These are phyloP conservation scores for Heliangelus exortis DNA, from an alignment of 2,797 vertebrate species.

Conservation along the genomic window DNA sequence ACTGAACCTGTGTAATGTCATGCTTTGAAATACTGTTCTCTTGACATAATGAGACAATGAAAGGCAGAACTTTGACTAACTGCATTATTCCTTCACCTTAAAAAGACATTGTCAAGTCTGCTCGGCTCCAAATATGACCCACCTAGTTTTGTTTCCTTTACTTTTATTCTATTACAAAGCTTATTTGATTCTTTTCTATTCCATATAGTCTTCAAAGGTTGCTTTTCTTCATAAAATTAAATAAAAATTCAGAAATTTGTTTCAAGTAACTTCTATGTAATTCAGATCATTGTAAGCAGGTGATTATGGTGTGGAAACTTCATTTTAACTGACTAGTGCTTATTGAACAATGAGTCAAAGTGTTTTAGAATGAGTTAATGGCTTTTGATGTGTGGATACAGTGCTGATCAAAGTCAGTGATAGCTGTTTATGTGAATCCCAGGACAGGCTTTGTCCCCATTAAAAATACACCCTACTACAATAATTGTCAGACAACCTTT, in stretches of 20 bases:
- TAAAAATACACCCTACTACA: not conserved
- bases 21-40: slow-evolving; percentile 65
- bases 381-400: slow-evolving; percentile 54
- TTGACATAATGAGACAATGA: slow-evolving; percentile 36
- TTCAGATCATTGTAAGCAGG: not conserved
- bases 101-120: slow-evolving; percentile 14
- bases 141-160: slow-evolving; percentile 19
- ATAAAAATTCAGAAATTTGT: not conserved
- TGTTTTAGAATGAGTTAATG: not conserved
- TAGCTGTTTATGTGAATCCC: slow-evolving; percentile 27
- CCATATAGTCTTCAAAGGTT: not conserved
- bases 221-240: not conserved
- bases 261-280: not conserved
- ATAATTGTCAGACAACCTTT: not conserved
- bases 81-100: slow-evolving; percentile 37
- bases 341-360: slow-evolving; percentile 13
- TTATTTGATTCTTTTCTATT: not conserved
- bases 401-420: slow-evolving; percentile 54
- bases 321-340: not conserved
- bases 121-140: slow-evolving; percentile 33
- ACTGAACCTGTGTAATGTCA: not conserved
- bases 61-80: slow-evolving; percentile 37
- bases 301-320: not conserved
- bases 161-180: not conserved
- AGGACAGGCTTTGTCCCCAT: slow-evolving; percentile 30